Evolutionary conservation across 2,888 invertebrate genomes (phyloP).

Genomic region (Apantesis nais): DNA sequence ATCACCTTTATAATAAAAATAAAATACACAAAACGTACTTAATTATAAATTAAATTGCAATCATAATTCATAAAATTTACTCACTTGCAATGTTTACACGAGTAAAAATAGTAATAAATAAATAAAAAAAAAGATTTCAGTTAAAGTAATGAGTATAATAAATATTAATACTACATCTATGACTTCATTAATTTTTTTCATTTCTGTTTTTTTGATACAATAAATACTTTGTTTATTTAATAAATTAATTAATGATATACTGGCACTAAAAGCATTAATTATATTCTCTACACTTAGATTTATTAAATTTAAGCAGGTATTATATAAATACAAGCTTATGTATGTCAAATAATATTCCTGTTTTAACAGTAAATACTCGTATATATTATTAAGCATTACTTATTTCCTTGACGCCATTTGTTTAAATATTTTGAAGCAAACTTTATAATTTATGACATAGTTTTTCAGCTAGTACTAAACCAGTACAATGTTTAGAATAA

Average conservation of each 20-base stretch:
- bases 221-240: neutral
- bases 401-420: neutral
- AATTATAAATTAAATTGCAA: neutral
- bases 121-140: neutral
- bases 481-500: neutral
- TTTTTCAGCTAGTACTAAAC: neutral
- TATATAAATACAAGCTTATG: neutral
- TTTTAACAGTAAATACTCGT: neutral
- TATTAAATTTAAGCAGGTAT: neutral
- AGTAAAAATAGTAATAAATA: neutral
- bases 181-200: neutral
- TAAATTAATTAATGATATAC: constrained; percentile 8
- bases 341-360: neutral
- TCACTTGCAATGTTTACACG: neutral
- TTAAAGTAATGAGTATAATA: neutral
- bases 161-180: neutral
- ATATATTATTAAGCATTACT: neutral
- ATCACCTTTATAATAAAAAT: neutral
- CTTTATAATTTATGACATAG: neutral
- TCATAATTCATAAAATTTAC: neutral
- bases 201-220: neutral
- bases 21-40: neutral
- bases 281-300: neutral
- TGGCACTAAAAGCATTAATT: constrained; percentile 18
- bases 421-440: neutral